Evolutionary conservation across 35 echinoderm and acorn worm species (phyloP).

Genomic region (Ophiothrix spiculata): DNA sequence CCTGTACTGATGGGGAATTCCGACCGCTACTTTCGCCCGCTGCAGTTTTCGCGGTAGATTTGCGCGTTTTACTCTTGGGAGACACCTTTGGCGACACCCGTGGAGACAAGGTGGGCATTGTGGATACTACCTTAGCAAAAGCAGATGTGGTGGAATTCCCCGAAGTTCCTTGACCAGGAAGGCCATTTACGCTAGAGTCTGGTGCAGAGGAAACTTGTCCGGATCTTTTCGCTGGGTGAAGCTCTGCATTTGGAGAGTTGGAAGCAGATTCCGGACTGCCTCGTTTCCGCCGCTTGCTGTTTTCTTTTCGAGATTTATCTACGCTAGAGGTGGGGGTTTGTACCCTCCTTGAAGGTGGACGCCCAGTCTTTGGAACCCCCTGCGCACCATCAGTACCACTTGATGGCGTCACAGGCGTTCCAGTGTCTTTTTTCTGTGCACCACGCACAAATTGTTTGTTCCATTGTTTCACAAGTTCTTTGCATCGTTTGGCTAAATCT

Average conservation of each 20-base stretch:
- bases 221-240: not conserved
- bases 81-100: too few species aligned
- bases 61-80: too few species aligned
- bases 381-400: not conserved
- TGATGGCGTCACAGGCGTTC: slow-evolving; percentile 24
- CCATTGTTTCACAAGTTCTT: slow-evolving; percentile 52
- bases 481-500: slow-evolving; percentile 49
- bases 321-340: slow-evolving; percentile 33
- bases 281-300: slow-evolving; percentile 60
- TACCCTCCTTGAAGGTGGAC: slow-evolving; percentile 28
- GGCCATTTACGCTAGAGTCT: slow-evolving; percentile 20
- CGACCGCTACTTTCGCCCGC: not conserved
- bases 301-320: slow-evolving; percentile 65
- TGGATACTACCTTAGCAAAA: slow-evolving; percentile 17
- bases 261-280: slow-evolving; percentile 7
- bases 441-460: slow-evolving; percentile 49
- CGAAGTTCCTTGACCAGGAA: not conserved
- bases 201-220: not conserved
- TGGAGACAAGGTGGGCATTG: not conserved
- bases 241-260: not conserved
- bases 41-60: too few species aligned
- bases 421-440: slow-evolving; percentile 6
- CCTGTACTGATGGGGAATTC: slow-evolving; percentile 12
- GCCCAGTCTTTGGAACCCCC: slow-evolving; percentile 13
- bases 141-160: slow-evolving; percentile 16